These are phyloP conservation scores for Laticauda colubrina DNA, from an alignment of 2,113 vertebrate genomes.

Conservation along the genomic window DNA sequence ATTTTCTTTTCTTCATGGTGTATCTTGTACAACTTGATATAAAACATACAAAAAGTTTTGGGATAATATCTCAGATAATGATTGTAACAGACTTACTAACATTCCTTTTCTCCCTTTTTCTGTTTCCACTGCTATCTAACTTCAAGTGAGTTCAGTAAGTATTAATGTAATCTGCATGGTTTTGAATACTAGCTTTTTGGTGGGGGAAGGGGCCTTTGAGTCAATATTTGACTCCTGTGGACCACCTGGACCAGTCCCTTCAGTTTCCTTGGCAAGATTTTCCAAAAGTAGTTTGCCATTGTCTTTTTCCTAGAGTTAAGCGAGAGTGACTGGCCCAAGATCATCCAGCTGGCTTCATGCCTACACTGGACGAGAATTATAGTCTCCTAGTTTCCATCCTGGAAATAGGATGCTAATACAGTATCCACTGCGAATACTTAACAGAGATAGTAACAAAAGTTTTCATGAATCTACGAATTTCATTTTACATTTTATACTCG, in stretches of 20 bases:
- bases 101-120: slow-evolving; percentile 61
- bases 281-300: background rate
- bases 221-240: background rate
- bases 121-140: slow-evolving; percentile 69
- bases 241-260: background rate
- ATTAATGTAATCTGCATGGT: slow-evolving; percentile 47
- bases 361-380: background rate
- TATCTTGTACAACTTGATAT: background rate
- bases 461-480: background rate
- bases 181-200: slow-evolving; percentile 31
- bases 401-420: too few relatives aligned
- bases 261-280: background rate
- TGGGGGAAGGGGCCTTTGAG: background rate
- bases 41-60: slow-evolving; percentile 1
- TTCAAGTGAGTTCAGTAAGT: slow-evolving; percentile 75
- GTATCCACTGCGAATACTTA: accelerated
- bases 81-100: slow-evolving; percentile 59
- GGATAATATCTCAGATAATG: background rate
- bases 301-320: background rate
- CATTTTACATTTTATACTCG: background rate
- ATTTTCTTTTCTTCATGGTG: accelerated
- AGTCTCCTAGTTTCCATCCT: background rate
- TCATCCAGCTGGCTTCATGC: background rate
- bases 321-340: background rate
- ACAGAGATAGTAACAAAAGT: background rate